phyloP scores from a whole-genome alignment of 2,888 invertebrate species.

The Leptinotarsa tumamoca region DNA sequence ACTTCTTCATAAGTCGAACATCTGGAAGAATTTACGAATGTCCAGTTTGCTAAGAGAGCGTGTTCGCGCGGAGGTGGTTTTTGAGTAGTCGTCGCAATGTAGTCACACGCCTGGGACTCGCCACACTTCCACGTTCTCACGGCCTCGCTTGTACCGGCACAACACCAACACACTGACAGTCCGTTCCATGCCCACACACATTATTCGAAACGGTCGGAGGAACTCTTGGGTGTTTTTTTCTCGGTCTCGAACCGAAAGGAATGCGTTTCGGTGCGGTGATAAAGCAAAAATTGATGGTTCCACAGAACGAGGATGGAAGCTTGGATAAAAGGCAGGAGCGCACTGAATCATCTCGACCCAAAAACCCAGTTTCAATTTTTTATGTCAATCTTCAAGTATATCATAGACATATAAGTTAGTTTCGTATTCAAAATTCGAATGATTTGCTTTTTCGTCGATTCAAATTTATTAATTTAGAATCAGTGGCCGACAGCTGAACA shows the following conservation, averaged over 20 bases:
- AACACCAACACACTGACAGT: constrained; percentile 48
- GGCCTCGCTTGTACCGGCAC: constrained; percentile 48
- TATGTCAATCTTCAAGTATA: not conserved
- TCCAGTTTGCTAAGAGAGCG: constrained; percentile 17
- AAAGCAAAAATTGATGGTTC: constrained; percentile 5
- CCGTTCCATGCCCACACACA: constrained; percentile 32
- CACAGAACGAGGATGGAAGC: not conserved
- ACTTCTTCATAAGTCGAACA: not conserved
- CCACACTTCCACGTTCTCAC: constrained; percentile 62
- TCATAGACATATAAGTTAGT: no score
- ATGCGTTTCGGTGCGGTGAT: constrained; percentile 28
- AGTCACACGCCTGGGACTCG: constrained; percentile 58
- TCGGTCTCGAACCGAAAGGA: constrained; percentile 26
- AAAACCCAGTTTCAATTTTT: not conserved
- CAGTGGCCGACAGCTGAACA: no score
- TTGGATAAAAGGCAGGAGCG: not conserved
- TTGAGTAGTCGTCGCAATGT: constrained; percentile 42
- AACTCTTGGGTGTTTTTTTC: constrained; percentile 35
- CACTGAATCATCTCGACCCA: not conserved
- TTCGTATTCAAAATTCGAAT: no score
- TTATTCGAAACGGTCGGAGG: constrained; percentile 26
- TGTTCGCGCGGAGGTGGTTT: constrained; percentile 44
- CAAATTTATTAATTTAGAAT: no score
- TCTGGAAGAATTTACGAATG: constrained; percentile 24
- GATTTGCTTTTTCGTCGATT: no score